Evolutionary conservation across 2,888 invertebrate genomes (phyloP).

Genomic region (Orthonychiurus folsomi): DNA sequence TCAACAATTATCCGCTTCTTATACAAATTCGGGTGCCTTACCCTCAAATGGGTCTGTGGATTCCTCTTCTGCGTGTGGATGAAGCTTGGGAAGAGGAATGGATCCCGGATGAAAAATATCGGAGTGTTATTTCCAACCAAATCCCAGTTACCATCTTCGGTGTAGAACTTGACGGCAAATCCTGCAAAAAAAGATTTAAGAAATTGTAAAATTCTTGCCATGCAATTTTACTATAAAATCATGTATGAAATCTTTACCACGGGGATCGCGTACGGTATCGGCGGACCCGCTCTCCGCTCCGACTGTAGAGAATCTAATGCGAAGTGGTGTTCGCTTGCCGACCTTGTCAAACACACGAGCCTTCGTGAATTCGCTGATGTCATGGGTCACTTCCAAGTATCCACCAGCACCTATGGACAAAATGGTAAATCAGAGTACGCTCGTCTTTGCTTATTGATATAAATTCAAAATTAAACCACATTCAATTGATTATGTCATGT

Average conservation of each 20-base stretch:
- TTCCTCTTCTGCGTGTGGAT: conserved; percentile 96
- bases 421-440: too few relatives aligned
- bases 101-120: conserved; percentile 85
- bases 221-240: background rate
- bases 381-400: conserved; percentile 79
- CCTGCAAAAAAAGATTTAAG: conserved; percentile 43
- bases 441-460: too few relatives aligned
- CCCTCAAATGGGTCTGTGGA: conserved; percentile 79
- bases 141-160: conserved; percentile 63
- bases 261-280: conserved; percentile 52
- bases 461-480: background rate
- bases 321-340: conserved; percentile 71
- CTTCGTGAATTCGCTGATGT: conserved; percentile 67
- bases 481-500: background rate
- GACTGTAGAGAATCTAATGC: conserved; percentile 73
- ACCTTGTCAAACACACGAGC: conserved; percentile 67
- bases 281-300: conserved; percentile 74
- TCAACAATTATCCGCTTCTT: background rate
- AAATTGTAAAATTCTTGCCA: background rate
- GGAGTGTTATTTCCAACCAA: conserved; percentile 89
- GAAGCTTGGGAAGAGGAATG: conserved; percentile 82
- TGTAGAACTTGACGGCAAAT: conserved; percentile 50
- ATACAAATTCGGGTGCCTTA: conserved; percentile 38
- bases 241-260: conserved; percentile 32
- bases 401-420: conserved; percentile 70